Conservation (phyloP, 2,888 invertebrate species). For the Drosophila histrio region DNA sequence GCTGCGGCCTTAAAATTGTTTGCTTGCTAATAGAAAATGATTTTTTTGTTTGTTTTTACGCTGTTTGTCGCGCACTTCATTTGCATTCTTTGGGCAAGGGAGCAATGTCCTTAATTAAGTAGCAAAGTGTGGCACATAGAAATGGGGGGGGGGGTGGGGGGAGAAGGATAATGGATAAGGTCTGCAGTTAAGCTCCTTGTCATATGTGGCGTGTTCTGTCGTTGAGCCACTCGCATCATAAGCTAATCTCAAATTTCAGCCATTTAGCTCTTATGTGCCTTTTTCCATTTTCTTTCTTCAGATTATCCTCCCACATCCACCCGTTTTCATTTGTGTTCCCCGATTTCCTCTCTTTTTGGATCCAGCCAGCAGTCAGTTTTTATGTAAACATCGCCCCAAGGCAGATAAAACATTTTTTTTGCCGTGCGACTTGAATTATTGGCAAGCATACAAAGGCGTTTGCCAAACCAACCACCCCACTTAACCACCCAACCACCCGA, state of each 20-base stretch:
- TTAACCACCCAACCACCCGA: not conserved
- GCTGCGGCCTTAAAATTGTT: slow-evolving; percentile 72
- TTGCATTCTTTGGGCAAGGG: slow-evolving; percentile 66
- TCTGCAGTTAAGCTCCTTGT: slow-evolving; percentile 44
- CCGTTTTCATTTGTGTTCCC: slow-evolving; percentile 26
- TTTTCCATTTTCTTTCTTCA: slow-evolving; percentile 11
- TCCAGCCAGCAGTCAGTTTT: slow-evolving; percentile 55
- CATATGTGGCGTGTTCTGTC: slow-evolving; percentile 59
- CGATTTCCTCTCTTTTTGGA: slow-evolving; percentile 13
- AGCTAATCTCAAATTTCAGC: slow-evolving; percentile 68
- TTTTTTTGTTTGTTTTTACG: slow-evolving; percentile 34
- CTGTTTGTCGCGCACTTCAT: slow-evolving; percentile 55
- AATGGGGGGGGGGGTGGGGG: not conserved
- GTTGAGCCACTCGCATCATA: slow-evolving; percentile 50
- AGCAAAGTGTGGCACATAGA: slow-evolving; percentile 32
- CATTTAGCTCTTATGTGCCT: slow-evolving; percentile 35
- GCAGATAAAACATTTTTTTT: slow-evolving; percentile 64
- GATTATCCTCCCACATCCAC: not conserved
- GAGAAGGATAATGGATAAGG: not conserved
- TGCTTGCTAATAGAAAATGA: slow-evolving; percentile 74
- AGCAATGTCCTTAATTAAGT: slow-evolving; percentile 76
- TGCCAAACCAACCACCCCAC: slow-evolving; percentile 40
- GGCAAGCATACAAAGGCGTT: slow-evolving; percentile 62
- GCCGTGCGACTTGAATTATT: slow-evolving; percentile 60
- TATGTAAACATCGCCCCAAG: slow-evolving; percentile 65